A percentile compares a stretch with the other conserved stretches of the same genome.
Evolutionary conservation across 1,140 invertebrate genomes (phyloP).

Genomic region (Atta texana): DNA sequence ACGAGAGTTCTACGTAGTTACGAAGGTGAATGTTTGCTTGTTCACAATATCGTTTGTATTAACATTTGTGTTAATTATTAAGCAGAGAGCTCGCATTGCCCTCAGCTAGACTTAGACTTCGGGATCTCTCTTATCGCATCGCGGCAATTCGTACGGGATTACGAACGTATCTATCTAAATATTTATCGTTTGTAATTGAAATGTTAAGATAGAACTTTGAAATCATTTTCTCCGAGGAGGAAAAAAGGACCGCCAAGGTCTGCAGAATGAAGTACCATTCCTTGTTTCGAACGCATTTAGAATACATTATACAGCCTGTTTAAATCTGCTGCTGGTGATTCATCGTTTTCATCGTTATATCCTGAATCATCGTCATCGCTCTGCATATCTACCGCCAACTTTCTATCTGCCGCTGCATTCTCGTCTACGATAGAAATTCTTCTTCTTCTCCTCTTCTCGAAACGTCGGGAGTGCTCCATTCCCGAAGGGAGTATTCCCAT

Average conservation of each 20-base stretch:
- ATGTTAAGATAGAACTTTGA: not conserved
- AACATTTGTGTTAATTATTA: constrained; percentile 3
- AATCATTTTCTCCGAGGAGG: not conserved
- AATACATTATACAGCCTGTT: not conserved
- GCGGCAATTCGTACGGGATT: constrained; percentile 9
- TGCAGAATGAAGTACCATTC: not conserved
- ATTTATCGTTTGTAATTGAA: not conserved
- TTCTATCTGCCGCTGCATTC: constrained; percentile 54
- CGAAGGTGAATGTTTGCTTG: not conserved
- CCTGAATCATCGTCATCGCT: constrained; percentile 51
- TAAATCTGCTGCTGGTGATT: constrained; percentile 13
- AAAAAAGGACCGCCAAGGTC: not conserved
- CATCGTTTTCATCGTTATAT: constrained; percentile 26
- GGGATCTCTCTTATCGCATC: not conserved
- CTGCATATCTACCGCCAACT: constrained; percentile 57
- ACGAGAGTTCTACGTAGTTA: constrained; percentile 14
- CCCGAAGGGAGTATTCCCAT: constrained; percentile 51
- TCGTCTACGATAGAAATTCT: constrained; percentile 36
- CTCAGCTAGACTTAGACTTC: not conserved
- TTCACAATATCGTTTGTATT: not conserved
- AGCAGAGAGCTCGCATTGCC: not conserved
- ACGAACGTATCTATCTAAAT: not conserved
- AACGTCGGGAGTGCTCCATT: constrained; percentile 16
- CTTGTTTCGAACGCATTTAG: not conserved
- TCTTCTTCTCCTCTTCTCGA: constrained; percentile 16